Percentiles rank a stretch among this genome's conserved stretches.
Conservation (phyloP, 2,113 vertebrate species). For the human region DNA sequence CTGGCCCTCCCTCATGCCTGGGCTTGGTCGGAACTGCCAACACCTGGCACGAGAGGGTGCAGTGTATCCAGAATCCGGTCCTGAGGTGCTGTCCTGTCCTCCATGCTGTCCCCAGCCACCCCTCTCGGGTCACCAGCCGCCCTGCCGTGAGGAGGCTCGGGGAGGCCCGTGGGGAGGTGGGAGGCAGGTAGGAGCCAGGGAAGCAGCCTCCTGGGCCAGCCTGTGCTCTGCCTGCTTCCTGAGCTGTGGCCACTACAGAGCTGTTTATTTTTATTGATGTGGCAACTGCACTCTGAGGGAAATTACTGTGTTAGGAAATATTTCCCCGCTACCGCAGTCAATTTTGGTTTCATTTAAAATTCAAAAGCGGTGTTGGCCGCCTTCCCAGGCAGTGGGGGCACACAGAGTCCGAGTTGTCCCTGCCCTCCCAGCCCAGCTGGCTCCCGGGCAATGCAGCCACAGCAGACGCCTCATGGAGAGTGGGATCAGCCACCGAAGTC, state of each 20-base stretch:
- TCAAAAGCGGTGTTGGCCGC: neutral
- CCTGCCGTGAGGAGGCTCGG: neutral
- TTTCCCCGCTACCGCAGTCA: fast-evolving
- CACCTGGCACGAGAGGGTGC: neutral
- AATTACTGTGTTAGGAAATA: neutral
- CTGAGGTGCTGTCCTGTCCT: neutral
- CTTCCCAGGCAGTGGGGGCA: neutral
- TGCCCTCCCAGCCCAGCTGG: too few relatives aligned
- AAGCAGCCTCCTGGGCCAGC: neutral
- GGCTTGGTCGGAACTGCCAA: too few relatives aligned
- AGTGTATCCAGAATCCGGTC: fast-evolving
- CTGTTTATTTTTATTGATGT: neutral
- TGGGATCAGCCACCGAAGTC: neutral
- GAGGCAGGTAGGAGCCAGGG: neutral
- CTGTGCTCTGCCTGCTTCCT: too few relatives aligned
- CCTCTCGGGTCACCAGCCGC: neutral
- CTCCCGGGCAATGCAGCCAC: too few relatives aligned
- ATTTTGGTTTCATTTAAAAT: neutral
- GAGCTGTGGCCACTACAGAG: neutral
- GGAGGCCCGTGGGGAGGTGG: too few relatives aligned
- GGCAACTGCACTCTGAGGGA: neutral
- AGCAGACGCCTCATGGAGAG: neutral
- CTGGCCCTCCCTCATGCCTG: too few relatives aligned
- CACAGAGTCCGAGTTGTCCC: too few relatives aligned
- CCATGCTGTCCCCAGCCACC: neutral